phyloP scores from a whole-genome alignment of 1,140 invertebrate genomes.

The Hylaeus volcanicus region DNA sequence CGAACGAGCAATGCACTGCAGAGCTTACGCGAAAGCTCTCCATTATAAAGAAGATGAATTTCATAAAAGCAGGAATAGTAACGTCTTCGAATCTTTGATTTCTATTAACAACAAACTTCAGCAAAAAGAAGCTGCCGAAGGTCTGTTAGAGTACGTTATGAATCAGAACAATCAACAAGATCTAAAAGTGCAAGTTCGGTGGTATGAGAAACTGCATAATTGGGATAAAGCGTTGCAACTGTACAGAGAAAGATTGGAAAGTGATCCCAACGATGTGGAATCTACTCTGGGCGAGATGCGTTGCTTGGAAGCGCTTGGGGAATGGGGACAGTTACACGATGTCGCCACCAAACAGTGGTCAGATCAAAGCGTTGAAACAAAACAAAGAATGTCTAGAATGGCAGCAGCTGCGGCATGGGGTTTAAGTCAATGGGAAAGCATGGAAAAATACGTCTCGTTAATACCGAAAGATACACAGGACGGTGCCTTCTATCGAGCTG shows the following conservation, averaged over 20 bases:
- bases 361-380: constrained; percentile 85
- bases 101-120: constrained; percentile 99
- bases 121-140: constrained; percentile 98
- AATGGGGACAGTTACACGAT: constrained; percentile 95
- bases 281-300: constrained; percentile 96
- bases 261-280: constrained; percentile 87
- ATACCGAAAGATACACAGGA: constrained; percentile 95
- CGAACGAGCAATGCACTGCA: constrained; percentile 90
- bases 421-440: constrained; percentile 93
- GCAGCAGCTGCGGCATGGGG: constrained; percentile 98
- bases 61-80: constrained; percentile 83
- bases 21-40: constrained; percentile 96
- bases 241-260: constrained; percentile 87
- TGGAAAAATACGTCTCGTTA: constrained; percentile 93
- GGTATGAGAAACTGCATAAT: constrained; percentile 99
- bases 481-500: constrained; percentile 96
- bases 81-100: constrained; percentile 95
- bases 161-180: constrained; percentile 84
- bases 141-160: constrained; percentile 94
- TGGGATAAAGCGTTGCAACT: constrained; percentile 97
- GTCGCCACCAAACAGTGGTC: constrained; percentile 90
- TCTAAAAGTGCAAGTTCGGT: constrained; percentile 94
- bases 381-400: constrained; percentile 93
- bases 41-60: constrained; percentile 99
- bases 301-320: constrained; percentile 97